These are phyloP conservation scores for Orchesella cincta DNA, from an alignment of 1,140 invertebrate genomes.

Conservation along the genomic window DNA sequence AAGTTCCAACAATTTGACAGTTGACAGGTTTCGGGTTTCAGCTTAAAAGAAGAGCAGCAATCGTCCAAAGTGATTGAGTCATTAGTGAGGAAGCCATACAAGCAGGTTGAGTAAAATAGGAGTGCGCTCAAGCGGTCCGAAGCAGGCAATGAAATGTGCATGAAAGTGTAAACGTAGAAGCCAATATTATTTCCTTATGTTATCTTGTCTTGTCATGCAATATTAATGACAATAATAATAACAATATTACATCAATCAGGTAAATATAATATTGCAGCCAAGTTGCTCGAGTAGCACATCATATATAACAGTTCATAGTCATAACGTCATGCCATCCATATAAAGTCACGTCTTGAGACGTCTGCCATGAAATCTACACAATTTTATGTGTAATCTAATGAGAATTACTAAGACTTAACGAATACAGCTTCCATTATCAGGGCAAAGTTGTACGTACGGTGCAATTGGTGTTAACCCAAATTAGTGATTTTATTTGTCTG, in stretches of 20 bases:
- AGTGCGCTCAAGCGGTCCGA: constrained; percentile 15
- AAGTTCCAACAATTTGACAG: constrained; percentile 13
- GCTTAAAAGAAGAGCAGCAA: constrained; percentile 37
- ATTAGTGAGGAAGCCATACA: constrained; percentile 39
- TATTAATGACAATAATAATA: background rate
- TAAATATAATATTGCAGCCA: no score
- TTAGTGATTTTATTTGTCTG: no score
- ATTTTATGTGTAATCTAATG: no score
- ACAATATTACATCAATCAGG: background rate
- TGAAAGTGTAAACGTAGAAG: background rate
- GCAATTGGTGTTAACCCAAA: no score
- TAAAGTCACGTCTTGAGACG: no score
- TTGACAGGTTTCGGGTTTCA: constrained; percentile 25
- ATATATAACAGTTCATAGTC: no score
- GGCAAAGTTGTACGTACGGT: no score
- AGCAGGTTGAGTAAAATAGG: background rate
- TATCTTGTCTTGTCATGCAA: background rate
- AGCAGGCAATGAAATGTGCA: background rate
- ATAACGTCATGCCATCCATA: no score
- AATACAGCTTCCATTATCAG: no score
- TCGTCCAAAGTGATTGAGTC: constrained; percentile 41
- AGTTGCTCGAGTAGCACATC: no score
- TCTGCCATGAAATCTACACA: no score
- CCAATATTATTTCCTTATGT: background rate
- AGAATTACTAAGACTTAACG: no score